These are phyloP conservation scores for Ennomos erosarius DNA, from an alignment of 2,888 invertebrate species.

Conservation along the genomic window DNA sequence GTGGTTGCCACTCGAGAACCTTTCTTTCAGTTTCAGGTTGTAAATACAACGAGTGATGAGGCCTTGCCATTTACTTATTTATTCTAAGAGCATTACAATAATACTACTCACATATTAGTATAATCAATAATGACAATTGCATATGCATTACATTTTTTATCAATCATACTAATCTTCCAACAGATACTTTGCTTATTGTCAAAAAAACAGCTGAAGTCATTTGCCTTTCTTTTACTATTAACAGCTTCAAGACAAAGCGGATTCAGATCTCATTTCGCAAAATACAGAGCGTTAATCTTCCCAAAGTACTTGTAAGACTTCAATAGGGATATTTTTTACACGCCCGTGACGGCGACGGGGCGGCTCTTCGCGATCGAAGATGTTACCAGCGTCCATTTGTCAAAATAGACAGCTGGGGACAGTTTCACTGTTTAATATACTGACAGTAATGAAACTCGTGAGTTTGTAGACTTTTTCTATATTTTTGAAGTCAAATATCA, in stretches of 20 bases:
- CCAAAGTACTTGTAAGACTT: slow-evolving; percentile 37
- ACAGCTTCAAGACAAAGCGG: neutral
- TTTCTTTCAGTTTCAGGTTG: too few relatives aligned
- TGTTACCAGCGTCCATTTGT: slow-evolving; percentile 52
- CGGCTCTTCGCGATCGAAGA: slow-evolving; percentile 38
- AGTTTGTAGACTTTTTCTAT: neutral
- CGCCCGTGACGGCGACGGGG: slow-evolving; percentile 26
- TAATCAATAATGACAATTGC: too few relatives aligned
- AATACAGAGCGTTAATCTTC: slow-evolving; percentile 22
- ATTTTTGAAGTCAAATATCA: too few relatives aligned
- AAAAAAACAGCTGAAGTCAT: too few relatives aligned
- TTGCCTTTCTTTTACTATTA: neutral
- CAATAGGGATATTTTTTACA: slow-evolving; percentile 47
- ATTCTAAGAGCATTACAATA: too few relatives aligned
- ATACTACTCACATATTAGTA: too few relatives aligned
- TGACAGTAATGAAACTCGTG: slow-evolving; percentile 4
- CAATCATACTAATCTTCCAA: too few relatives aligned
- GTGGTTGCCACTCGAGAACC: too few relatives aligned
- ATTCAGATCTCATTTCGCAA: slow-evolving; percentile 15
- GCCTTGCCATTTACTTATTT: too few relatives aligned
- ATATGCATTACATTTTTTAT: too few relatives aligned
- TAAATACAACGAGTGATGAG: too few relatives aligned
- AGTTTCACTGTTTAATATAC: slow-evolving; percentile 7
- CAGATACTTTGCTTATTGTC: too few relatives aligned
- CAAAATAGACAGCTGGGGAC: slow-evolving; percentile 52